Conservation (phyloP, 2,888 invertebrate genomes). For the Drosophila koepferae region DNA sequence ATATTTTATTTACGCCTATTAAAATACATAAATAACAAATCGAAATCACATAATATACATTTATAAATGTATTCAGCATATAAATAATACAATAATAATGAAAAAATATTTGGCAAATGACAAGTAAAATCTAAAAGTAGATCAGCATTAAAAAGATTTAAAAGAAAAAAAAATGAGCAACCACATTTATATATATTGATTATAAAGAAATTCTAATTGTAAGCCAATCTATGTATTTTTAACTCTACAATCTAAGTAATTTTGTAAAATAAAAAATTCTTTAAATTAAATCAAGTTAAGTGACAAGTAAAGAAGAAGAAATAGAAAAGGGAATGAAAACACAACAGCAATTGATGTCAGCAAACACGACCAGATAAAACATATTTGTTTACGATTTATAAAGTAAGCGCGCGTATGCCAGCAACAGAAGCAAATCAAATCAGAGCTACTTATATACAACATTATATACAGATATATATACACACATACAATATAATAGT, state of each 20-base stretch:
- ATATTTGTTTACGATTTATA: slow-evolving; percentile 39
- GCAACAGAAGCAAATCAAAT: slow-evolving; percentile 77
- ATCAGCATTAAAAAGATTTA: slow-evolving; percentile 43
- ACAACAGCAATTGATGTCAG: slow-evolving; percentile 52
- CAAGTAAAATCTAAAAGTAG: slow-evolving; percentile 58
- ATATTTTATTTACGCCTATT: slow-evolving; percentile 69
- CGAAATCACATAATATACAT: slow-evolving; percentile 66
- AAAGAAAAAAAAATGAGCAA: slow-evolving; percentile 49
- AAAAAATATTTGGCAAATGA: slow-evolving; percentile 50
- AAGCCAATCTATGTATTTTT: slow-evolving; percentile 76
- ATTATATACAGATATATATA: slow-evolving; percentile 54
- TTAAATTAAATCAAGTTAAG: slow-evolving; percentile 73
- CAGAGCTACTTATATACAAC: slow-evolving; percentile 70
- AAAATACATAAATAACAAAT: slow-evolving; percentile 55
- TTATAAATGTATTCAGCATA: slow-evolving; percentile 56
- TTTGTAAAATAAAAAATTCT: slow-evolving; percentile 76
- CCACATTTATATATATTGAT: slow-evolving; percentile 65
- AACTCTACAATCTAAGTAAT: slow-evolving; percentile 72
- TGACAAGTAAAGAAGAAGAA: slow-evolving; percentile 31
- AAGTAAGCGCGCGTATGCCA: slow-evolving; percentile 34
- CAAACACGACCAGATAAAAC: slow-evolving; percentile 43
- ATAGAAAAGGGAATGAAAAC: slow-evolving; percentile 38
- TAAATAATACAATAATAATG: slow-evolving; percentile 38
- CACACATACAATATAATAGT: slow-evolving; percentile 54
- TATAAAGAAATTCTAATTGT: slow-evolving; percentile 72